phyloP scores from a whole-genome alignment of 2,797 vertebrate genomes.

The Phaenicophaeus curvirostris region DNA sequence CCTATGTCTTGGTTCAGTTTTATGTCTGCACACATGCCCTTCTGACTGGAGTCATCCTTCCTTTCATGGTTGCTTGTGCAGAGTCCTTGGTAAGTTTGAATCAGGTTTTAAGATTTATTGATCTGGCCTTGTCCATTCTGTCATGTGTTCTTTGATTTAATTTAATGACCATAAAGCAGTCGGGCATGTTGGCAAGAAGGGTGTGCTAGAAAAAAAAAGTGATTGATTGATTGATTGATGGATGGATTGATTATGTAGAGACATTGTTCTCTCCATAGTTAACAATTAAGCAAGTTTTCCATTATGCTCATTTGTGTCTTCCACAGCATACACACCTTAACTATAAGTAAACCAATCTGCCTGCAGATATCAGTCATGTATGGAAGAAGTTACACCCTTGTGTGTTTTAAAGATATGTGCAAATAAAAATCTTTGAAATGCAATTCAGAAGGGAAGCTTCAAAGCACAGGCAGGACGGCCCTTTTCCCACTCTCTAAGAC shows the following conservation, averaged over 20 bases:
- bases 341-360: not conserved
- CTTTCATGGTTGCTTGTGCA: constrained; percentile 52
- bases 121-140: constrained; percentile 54
- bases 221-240: constrained; percentile 5
- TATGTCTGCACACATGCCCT: not conserved
- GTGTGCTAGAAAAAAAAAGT: not conserved
- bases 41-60: constrained; percentile 10
- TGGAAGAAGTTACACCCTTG: not conserved
- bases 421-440: constrained; percentile 30
- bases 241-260: constrained; percentile 28
- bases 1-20: not conserved
- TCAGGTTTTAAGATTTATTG: constrained; percentile 63
- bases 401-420: constrained; percentile 2
- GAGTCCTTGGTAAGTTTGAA: constrained; percentile 61
- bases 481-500: not conserved
- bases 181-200: constrained; percentile 54
- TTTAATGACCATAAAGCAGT: constrained; percentile 60
- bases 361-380: not conserved
- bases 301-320: not conserved
- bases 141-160: constrained; percentile 56
- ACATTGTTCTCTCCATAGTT: not conserved
- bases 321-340: not conserved
- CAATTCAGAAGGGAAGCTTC: not conserved
- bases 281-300: constrained; percentile 8
- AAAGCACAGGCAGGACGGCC: not conserved